Base-by-base conservation (phyloP, 2,797 vertebrate species). In the Bufotes viridis region DNA sequence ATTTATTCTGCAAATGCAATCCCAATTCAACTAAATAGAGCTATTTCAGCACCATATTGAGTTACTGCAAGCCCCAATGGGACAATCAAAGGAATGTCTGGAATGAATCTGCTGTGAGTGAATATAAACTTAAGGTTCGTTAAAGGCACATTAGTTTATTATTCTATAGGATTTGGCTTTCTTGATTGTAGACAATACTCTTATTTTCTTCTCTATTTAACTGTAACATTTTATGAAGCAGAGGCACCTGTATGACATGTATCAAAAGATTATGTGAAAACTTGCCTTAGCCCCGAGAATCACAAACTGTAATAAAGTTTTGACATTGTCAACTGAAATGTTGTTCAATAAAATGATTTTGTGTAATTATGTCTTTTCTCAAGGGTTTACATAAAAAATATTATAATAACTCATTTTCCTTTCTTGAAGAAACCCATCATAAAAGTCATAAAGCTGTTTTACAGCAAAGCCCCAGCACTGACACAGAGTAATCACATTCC, bases 401-500 rank as follows among this genome's bases (percentile, higher is more conserved):
- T 70, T 70, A 60, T 29, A 84, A 88, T 79, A 72, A 80, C 29
- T 51, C 17, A 12, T 81, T 81, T 88, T 88, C 9, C n/a, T 1
- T 60, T 18, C 86, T 81, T 89, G 15, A 53, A 90, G 79, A 88
- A 82, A 83, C 51, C 9, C 0, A 51, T 61, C 70, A 26, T 67
- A 58, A 74, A 84, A 84, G 82, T 74, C 17, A 89, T 91, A 91
- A 83, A 81, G 90, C 11, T 86, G 90, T 84, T 86, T 84, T 95
- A 93, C 91, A 95, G 93, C 94, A 94, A 91, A 94, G 94, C 91
- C 79, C 85, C 85, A 51, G 84, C 80, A 55, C 80, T 87, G 91
- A 92, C 89, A 90, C 91, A 90, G 92, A 87, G 90, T 94, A 91
- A 84, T 51, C 90, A 90, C 94, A 96, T 97, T 97, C 95, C 92